Evolutionary conservation across 2,797 vertebrate species (phyloP).

Genomic region (Florisuga fusca): DNA sequence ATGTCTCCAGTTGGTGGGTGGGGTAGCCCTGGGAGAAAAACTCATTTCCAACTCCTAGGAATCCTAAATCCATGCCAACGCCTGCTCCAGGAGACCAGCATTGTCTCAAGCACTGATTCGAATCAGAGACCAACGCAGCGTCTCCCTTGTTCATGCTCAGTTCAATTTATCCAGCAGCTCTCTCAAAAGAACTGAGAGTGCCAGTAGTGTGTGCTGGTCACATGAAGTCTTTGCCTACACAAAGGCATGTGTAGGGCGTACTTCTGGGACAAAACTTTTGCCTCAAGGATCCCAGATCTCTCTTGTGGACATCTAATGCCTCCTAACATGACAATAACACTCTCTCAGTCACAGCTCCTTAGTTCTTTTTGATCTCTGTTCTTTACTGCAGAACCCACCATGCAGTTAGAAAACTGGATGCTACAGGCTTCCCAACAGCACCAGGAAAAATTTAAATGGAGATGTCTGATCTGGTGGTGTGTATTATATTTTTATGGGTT

Average conservation of each 20-base stretch:
- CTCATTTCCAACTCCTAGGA: constrained; percentile 41
- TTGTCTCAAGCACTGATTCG: constrained; percentile 62
- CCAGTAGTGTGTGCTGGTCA: background rate
- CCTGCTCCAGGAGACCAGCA: constrained; percentile 1
- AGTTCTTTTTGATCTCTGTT: background rate
- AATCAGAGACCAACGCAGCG: constrained; percentile 48
- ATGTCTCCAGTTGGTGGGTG: constrained; percentile 18
- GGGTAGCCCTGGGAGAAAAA: constrained; percentile 50
- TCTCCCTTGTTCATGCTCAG: background rate
- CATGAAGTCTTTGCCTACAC: background rate
- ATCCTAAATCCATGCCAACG: constrained; percentile 27
- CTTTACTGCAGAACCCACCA: background rate
- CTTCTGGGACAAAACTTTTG: background rate
- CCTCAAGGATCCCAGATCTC: background rate
- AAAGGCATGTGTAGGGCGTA: background rate
- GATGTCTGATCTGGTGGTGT: accelerated
- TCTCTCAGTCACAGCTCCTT: background rate
- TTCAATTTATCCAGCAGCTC: background rate
- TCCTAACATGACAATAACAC: background rate
- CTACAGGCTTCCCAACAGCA: background rate
- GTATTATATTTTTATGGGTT: background rate
- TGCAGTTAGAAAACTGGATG: background rate
- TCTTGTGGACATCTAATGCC: background rate
- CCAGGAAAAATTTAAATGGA: background rate
- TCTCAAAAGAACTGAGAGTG: background rate